Conservation (phyloP, 2,113 vertebrate genomes). For the Heterochromis multidens region DNA sequence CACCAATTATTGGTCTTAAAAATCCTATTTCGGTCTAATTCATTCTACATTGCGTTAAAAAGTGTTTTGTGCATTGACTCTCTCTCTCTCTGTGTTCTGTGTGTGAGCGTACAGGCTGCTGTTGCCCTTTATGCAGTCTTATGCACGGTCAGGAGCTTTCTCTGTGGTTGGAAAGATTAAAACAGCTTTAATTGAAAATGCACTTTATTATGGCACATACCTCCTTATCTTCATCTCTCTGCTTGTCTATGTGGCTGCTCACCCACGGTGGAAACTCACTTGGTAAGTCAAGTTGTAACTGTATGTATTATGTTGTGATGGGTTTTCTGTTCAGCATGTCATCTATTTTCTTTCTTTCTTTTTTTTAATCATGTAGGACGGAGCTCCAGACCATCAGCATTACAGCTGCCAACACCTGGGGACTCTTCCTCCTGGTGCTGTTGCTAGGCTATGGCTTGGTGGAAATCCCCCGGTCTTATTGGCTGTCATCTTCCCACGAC, state of each 20-base stretch:
- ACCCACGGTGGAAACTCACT: conserved; percentile 82
- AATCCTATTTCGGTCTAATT: neutral
- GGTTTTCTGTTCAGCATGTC: neutral
- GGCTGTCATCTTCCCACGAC: conserved; percentile 84
- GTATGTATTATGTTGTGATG: neutral
- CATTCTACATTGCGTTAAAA: neutral
- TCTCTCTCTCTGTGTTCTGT: neutral
- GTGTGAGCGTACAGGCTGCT: conserved; percentile 80
- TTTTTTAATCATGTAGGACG: conserved; percentile 70
- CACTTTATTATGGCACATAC: conserved; percentile 94
- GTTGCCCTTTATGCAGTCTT: conserved; percentile 95
- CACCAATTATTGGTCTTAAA: neutral
- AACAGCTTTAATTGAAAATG: conserved; percentile 93
- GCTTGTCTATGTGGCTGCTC: conserved; percentile 89
- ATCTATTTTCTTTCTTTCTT: neutral
- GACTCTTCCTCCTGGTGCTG: conserved; percentile 90
- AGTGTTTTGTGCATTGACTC: neutral
- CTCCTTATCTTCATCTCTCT: conserved; percentile 91
- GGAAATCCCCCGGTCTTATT: conserved; percentile 91
- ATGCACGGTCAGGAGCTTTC: conserved; percentile 89
- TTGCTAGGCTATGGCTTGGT: conserved; percentile 92
- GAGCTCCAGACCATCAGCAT: conserved; percentile 90
- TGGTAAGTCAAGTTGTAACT: conserved; percentile 75
- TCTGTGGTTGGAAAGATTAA: conserved; percentile 90
- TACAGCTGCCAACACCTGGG: conserved; percentile 94